Evolutionary conservation across 2,113 vertebrate genomes (phyloP), one percentile per base, ranked within the genome.

Genomic region (Nettapus auritus): DNA sequence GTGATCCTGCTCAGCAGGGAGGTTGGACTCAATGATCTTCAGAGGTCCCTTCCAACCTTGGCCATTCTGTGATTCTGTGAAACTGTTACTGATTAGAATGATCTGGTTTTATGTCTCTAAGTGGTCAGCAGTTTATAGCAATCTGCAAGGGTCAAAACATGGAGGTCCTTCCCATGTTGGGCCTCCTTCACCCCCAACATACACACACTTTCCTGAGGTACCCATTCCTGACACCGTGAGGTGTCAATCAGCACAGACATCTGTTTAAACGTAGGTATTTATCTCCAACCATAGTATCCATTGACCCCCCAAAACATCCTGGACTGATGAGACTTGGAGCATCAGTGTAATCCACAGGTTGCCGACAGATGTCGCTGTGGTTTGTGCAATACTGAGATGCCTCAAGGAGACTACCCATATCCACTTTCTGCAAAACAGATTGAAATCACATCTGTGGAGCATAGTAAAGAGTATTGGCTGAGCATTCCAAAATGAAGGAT

Each of bases 341-440:
- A 7, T 21, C 2, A 0, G 22, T 33, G 36, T 73, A 11, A 8
- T 22, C 38, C 3, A 3, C 4, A 6, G 33, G 6, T 8, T 88
- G 34, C 50, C 8, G 12, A 9, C 0, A 2, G 56, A 8, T 62
- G 40, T 74, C 2, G 2, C 69, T 74, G 85, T 0, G 0, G 6
- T 53, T 29, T 22, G 42, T 21, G 28, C n/a, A 12, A 0, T 22
- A 28, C 34, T 11, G 68, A 15, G 40, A 7, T 50, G 71, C 67
- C 15, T 22, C 7, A 5, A n/a, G 53, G 12, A 11, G n/a, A 21
- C 4, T 21, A 11, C 22, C 8, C 13, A 0, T 2, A 2, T 16
- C 44, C 1, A 0, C 25, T 21, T 18, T 16, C 46, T 46, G 25
- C 46, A 68, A 15, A 31, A 40, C 9, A 10, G 19, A 3, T 28